These are phyloP conservation scores for Pseudorhiza aurosa DNA, from an alignment of 30 jellyfish, hydroid and myxozoan species.

Conservation along the genomic window DNA sequence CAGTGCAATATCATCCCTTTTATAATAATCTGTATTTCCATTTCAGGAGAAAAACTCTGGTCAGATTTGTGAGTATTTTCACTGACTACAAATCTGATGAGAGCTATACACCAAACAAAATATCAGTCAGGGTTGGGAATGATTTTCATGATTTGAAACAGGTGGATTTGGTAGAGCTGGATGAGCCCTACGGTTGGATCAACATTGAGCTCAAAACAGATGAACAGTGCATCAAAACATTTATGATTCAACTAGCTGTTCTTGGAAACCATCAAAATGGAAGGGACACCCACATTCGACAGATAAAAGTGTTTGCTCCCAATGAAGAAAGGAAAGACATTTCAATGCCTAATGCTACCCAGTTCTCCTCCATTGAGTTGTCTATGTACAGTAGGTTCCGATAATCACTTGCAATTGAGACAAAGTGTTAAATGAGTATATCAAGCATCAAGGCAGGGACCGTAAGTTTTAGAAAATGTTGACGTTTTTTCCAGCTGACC, in stretches of 20 bases:
- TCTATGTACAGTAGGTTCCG: constrained; percentile 67
- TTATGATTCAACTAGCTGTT: constrained; percentile 96
- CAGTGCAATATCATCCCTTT: too few relatives aligned
- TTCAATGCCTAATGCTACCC: constrained; percentile 60
- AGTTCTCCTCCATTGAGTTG: constrained; percentile 56
- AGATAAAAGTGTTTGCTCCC: constrained; percentile 92
- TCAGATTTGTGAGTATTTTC: constrained; percentile 86
- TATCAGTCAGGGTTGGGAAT: constrained; percentile 93
- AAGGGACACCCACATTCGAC: constrained; percentile 94
- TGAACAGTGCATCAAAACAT: constrained; percentile 71
- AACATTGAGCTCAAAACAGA: constrained; percentile 80
- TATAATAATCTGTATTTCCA: background rate
- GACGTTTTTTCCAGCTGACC: too few relatives aligned
- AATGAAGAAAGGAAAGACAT: constrained; percentile 65
- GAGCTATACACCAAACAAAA: constrained; percentile 97
- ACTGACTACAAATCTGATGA: constrained; percentile 97
- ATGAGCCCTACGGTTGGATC: constrained; percentile 98
- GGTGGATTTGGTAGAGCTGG: constrained; percentile 84
- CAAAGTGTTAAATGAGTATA: too few relatives aligned
- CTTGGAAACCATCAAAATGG: constrained; percentile 98
- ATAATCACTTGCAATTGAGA: constrained; percentile 1
- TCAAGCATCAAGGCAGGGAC: too few relatives aligned
- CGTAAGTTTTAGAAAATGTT: too few relatives aligned
- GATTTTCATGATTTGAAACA: constrained; percentile 94
- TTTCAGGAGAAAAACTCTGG: constrained; percentile 67